These are phyloP conservation scores for Drosophila pseudoobscura DNA, from an alignment of 1,140 invertebrate species.

Conservation along the genomic window DNA sequence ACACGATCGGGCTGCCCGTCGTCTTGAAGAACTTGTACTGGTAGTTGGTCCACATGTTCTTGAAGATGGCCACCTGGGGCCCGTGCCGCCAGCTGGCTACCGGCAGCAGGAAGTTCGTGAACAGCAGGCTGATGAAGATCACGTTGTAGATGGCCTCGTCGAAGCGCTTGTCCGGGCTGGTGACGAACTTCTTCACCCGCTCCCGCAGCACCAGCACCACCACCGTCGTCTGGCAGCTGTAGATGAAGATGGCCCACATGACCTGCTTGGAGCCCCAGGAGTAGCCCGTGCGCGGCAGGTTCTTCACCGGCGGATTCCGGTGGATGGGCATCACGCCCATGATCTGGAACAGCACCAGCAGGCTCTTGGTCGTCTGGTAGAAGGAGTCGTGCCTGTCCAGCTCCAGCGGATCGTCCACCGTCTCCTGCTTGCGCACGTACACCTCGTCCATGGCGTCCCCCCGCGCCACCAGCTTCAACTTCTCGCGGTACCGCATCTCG, in stretches of 20 bases:
- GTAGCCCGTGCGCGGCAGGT: slow-evolving; percentile 84
- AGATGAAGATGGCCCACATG: slow-evolving; percentile 86
- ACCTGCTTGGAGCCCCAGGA: slow-evolving; percentile 86
- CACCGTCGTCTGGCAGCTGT: slow-evolving; percentile 84
- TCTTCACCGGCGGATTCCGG: slow-evolving; percentile 84
- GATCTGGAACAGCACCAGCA: slow-evolving; percentile 87
- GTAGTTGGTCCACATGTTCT: slow-evolving; percentile 90
- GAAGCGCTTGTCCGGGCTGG: slow-evolving; percentile 86
- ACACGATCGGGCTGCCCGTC: slow-evolving; percentile 86
- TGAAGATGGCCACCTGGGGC: slow-evolving; percentile 87
- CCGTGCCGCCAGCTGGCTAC: slow-evolving; percentile 88
- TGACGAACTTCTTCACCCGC: slow-evolving; percentile 84
- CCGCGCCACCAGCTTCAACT: slow-evolving; percentile 63
- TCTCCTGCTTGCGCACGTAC: slow-evolving; percentile 72
- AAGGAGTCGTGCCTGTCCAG: slow-evolving; percentile 87
- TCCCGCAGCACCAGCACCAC: slow-evolving; percentile 85
- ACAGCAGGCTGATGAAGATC: slow-evolving; percentile 88
- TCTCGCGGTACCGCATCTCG: slow-evolving; percentile 76
- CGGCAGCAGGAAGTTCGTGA: slow-evolving; percentile 87
- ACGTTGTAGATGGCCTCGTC: slow-evolving; percentile 89
- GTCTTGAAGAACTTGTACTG: slow-evolving; percentile 87
- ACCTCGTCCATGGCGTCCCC: slow-evolving; percentile 62
- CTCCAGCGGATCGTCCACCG: slow-evolving; percentile 77
- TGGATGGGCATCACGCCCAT: slow-evolving; percentile 90
- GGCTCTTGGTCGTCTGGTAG: slow-evolving; percentile 87